Evolutionary conservation across 1,140 invertebrate genomes (phyloP), one percentile per base, ranked within the genome.

Genomic region (Cryptotermes secundus): DNA sequence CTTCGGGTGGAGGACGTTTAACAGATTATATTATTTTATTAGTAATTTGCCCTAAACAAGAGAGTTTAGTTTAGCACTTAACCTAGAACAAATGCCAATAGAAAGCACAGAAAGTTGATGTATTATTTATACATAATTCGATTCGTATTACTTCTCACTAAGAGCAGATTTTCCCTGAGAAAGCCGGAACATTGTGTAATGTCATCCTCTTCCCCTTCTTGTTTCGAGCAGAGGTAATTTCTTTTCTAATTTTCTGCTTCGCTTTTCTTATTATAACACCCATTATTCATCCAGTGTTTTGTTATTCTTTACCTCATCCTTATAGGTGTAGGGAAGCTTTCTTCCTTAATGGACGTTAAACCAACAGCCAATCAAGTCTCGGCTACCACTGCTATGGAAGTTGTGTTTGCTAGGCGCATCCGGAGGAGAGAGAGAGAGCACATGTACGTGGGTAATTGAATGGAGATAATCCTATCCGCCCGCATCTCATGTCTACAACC

Each of bases 281-380:
- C 59, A 72, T 72, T 72, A 72, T 72, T 72, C 59, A 72, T 31
- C 59, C 59, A 7, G 1, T 72, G 59, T 31, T 72, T 26, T 65
- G 59, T 65, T 72, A 72, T 72, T 72, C n/a, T 72, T 72, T 72
- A 72, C 26, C 59, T n/a, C 26, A 31, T 31, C 26, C 59, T 1
- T 72, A 1, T 31, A n/a, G 59, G n/a, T n/a, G 26, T 16, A 72
- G 59, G 2, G n/a, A 72, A 72, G 59, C 26, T 72, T 72, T 72
- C n/a, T 72, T 72, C 59, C 59, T 72, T 72, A 72, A 72, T 72
- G 59, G 59, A 72, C 59, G 59, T 72, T 72, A 72, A 72, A 72
- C 59, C 26, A 72, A 72, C 59, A 72, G 12, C 26, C 53, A 59
- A 59, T 59, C 53, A 59, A 59, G 53, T 59, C 24, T 31, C 59